Evolutionary conservation across 2,888 invertebrate species (phyloP), one percentile per base, ranked within the genome.

Genomic region (Pseudeuparius sepicola): DNA sequence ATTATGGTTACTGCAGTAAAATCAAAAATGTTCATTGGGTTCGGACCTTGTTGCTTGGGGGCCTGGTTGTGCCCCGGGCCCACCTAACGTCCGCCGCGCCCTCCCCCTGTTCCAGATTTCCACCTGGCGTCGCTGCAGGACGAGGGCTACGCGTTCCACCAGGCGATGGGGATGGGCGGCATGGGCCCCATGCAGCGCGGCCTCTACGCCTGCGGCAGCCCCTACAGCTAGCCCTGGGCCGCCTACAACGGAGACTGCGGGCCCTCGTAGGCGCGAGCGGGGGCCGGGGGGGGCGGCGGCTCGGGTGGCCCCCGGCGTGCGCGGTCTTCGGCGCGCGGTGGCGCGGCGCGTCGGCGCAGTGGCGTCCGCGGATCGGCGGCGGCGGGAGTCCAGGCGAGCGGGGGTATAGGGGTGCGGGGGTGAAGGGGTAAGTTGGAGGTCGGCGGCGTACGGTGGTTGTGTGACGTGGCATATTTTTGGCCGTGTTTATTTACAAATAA

Each of bases 141-240:
- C 58, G 65, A 65, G 57, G 65, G 65, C 44, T 64, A 65, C 56
- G 64, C 64, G 52, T 66, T 65, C 62, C 65, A 65, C 52, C 65
- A 65, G 55, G 64, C 65, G 46, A 65, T 65, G 65, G 65, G 65
- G 53, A 64, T 64, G 64, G 65, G 64, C 39, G 65, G 64, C 48
- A 63, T 64, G 62, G 64, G 63, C 32, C 61, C 64, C 49, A 65
- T 65, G 64, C 65, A 65, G 48, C 62, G 65, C 50, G 65, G 65
- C 51, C 58, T 65, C 40, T 65, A 65, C 55, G 65, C 65, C 35
- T 66, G 65, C 56, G 65, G 65, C 39, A 64, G 63, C 48, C 66
- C 66, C 34, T 66, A 66, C 63, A 65, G 66, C 63, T 66, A 66
- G 65, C 65, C 64, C 55, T 64, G 64, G 64, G 64, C 64, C 61